Percentiles rank a stretch among this genome's conserved stretches.
Evolutionary conservation across 2,797 vertebrate genomes (phyloP).

Genomic region (Merluccius polli): DNA sequence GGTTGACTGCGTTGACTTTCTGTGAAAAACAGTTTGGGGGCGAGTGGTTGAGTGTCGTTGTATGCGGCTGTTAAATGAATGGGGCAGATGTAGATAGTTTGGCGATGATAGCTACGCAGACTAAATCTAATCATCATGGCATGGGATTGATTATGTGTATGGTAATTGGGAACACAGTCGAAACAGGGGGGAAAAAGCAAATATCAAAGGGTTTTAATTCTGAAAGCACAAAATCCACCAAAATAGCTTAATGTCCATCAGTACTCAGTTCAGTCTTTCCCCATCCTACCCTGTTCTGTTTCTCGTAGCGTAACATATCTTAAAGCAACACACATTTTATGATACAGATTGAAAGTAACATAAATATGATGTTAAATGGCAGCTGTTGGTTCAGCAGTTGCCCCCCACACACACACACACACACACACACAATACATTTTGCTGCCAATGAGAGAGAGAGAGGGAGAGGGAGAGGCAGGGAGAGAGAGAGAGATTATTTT

Average conservation of each 20-base stretch:
- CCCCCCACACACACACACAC: no score
- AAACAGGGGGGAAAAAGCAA: neutral
- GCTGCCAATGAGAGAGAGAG: neutral
- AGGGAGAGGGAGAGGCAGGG: neutral
- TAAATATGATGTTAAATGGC: neutral
- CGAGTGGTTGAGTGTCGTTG: neutral
- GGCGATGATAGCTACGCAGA: neutral
- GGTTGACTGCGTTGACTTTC: no score
- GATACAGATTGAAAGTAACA: neutral
- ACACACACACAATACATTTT: no score
- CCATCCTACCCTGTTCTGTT: neutral
- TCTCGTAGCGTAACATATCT: neutral
- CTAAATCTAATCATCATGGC: neutral
- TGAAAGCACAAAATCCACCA: neutral
- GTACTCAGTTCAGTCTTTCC: neutral
- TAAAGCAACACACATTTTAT: neutral
- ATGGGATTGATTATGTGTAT: neutral
- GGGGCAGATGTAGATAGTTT: neutral
- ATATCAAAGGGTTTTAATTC: neutral
- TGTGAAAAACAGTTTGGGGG: neutral
- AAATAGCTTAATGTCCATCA: neutral
- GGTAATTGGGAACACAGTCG: slow-evolving; percentile 1
- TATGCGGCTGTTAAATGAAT: neutral
- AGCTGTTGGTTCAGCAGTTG: no score
- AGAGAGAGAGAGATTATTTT: no score